Evolutionary conservation across 2,888 invertebrate genomes (phyloP).

Genomic region (Hanleya hanleyi): DNA sequence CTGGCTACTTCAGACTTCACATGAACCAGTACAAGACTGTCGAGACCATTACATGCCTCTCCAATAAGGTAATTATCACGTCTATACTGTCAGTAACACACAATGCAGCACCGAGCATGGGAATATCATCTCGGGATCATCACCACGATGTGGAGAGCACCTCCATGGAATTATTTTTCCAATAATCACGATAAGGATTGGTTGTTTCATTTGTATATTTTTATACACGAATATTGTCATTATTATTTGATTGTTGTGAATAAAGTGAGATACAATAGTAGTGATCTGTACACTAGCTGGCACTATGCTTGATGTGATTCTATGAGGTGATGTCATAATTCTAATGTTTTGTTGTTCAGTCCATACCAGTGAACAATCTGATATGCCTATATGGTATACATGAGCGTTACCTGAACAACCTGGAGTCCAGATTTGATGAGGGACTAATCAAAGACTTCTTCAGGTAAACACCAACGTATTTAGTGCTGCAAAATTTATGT

Average conservation of each 20-base stretch:
- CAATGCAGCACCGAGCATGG: no score
- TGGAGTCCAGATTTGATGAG: constrained; percentile 79
- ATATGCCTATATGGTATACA: constrained; percentile 83
- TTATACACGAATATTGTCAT: not conserved
- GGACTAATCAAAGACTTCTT: constrained; percentile 79
- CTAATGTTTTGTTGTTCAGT: constrained; percentile 67
- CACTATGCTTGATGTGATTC: constrained; percentile 5
- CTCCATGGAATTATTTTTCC: no score
- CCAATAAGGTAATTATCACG: constrained; percentile 66
- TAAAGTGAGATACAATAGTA: not conserved
- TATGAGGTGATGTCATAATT: not conserved
- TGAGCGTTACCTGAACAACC: constrained; percentile 81
- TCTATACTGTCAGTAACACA: no score
- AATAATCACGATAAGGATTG: no score
- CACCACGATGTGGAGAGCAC: no score
- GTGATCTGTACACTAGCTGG: not conserved
- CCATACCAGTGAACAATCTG: constrained; percentile 78
- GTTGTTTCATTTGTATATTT: no score
- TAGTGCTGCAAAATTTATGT: no score
- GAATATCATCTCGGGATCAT: no score
- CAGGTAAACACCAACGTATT: no score
- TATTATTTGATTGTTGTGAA: not conserved
- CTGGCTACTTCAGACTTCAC: constrained; percentile 70
- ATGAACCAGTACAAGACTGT: constrained; percentile 71
- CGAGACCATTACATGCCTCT: constrained; percentile 72